A percentile compares a stretch with the other conserved stretches of the same genome.
Evolutionary conservation across 2,888 invertebrate genomes (phyloP).

Genomic region (Gandaritis pyraliata): DNA sequence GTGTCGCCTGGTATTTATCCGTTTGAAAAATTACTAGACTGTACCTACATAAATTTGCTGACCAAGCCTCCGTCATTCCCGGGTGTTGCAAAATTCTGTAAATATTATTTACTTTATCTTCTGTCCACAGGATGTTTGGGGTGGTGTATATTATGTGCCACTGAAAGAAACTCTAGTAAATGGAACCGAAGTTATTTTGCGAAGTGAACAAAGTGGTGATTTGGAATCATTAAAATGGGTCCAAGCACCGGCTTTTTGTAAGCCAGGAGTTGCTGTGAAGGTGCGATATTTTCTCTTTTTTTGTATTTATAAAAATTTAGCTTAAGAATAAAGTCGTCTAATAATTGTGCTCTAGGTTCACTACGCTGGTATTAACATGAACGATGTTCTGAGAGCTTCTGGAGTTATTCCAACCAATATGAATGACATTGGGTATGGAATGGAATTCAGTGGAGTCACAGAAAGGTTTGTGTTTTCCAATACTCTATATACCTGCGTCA

Average conservation of each 20-base stretch:
- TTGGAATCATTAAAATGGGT: slow-evolving; percentile 56
- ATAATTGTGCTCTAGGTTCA: slow-evolving; percentile 47
- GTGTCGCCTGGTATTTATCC: too few relatives aligned
- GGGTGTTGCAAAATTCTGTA: too few relatives aligned
- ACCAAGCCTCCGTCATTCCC: too few relatives aligned
- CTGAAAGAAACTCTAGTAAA: slow-evolving; percentile 28
- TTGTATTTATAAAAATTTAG: neutral
- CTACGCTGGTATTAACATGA: slow-evolving; percentile 50
- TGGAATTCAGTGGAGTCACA: slow-evolving; percentile 69
- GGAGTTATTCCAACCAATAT: slow-evolving; percentile 42
- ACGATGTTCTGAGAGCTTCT: slow-evolving; percentile 52
- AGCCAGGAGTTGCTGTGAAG: slow-evolving; percentile 49
- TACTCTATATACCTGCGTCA: too few relatives aligned
- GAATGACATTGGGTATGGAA: slow-evolving; percentile 49
- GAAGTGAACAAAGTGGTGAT: slow-evolving; percentile 47
- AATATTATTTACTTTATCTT: too few relatives aligned
- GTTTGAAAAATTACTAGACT: too few relatives aligned
- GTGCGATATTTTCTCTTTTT: slow-evolving; percentile 40
- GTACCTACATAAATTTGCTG: too few relatives aligned
- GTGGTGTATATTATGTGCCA: slow-evolving; percentile 50
- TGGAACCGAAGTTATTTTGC: slow-evolving; percentile 16
- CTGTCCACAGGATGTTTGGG: slow-evolving; percentile 45
- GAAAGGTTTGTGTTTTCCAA: slow-evolving; percentile 45
- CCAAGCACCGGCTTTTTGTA: slow-evolving; percentile 40
- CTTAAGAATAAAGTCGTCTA: neutral